phyloP scores from a whole-genome alignment of 2,888 invertebrate species.

The Tachina grossa region DNA sequence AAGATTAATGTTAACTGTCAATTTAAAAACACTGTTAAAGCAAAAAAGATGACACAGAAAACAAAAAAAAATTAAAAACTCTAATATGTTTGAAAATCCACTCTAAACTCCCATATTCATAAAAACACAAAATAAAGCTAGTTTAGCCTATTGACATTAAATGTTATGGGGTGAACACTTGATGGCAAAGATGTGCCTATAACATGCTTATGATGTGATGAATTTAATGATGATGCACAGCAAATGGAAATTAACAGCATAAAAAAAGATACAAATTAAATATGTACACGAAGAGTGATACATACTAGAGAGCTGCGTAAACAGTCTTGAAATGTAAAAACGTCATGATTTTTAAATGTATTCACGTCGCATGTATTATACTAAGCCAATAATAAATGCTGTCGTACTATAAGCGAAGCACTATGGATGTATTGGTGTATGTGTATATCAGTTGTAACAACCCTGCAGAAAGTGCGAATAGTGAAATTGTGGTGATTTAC shows the following conservation, averaged over 20 bases:
- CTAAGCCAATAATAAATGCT: too few species aligned
- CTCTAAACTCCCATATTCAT: constrained; percentile 62
- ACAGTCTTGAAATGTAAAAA: too few species aligned
- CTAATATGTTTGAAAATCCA: constrained; percentile 42
- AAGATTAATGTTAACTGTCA: constrained; percentile 70
- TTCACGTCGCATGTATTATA: too few species aligned
- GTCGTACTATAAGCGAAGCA: too few species aligned
- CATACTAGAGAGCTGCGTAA: too few species aligned
- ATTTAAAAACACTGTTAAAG: constrained; percentile 59
- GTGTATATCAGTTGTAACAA: too few species aligned
- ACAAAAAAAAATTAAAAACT: not conserved
- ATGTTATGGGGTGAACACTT: constrained; percentile 57
- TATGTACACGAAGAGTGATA: not conserved
- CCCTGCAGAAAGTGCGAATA: too few species aligned
- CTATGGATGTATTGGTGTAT: too few species aligned
- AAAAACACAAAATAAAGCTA: constrained; percentile 46
- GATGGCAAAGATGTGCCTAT: constrained; percentile 15
- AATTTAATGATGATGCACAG: constrained; percentile 40
- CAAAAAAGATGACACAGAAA: constrained; percentile 40
- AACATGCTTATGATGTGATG: not conserved
- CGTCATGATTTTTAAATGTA: too few species aligned
- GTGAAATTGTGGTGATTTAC: too few species aligned
- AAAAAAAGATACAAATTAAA: not conserved
- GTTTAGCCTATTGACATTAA: constrained; percentile 70
- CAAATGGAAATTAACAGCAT: constrained; percentile 29